Evolutionary conservation across 2,113 vertebrate species (phyloP).

Genomic region (Campylomormyrus numenius): DNA sequence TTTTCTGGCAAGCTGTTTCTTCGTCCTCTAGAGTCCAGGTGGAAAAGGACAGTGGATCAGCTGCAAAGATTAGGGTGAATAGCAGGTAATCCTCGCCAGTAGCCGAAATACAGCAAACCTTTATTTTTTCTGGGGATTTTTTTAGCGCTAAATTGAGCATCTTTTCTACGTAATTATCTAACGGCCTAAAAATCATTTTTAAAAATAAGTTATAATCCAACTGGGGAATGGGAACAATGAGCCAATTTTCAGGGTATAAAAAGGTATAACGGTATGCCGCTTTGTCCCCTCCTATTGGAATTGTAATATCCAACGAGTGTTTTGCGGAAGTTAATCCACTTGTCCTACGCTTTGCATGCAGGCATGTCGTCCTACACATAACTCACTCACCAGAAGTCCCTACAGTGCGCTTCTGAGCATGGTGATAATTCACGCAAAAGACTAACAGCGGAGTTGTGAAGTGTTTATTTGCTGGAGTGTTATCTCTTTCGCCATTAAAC

Average conservation of each 20-base stretch:
- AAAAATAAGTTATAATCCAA: neutral
- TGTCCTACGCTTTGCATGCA: neutral
- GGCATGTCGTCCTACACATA: neutral
- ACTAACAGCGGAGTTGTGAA: constrained; percentile 66
- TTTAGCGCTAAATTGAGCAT: neutral
- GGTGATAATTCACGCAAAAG: constrained; percentile 61
- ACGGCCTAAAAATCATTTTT: neutral
- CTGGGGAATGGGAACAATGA: neutral
- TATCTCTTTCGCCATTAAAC: constrained; percentile 58
- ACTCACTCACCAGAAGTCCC: neutral
- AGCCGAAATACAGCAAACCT: constrained; percentile 22
- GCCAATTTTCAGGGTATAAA: neutral
- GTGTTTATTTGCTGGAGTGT: constrained; percentile 68
- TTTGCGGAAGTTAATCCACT: neutral
- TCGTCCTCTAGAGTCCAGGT: constrained; percentile 33
- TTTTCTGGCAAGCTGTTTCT: constrained; percentile 61
- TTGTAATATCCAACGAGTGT: neutral
- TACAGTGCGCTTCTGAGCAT: neutral
- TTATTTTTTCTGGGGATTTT: neutral
- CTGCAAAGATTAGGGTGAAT: constrained; percentile 68
- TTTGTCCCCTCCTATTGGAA: neutral
- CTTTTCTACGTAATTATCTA: neutral
- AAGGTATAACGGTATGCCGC: neutral
- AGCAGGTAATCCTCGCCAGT: constrained; percentile 60
- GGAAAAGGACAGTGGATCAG: constrained; percentile 43